These are phyloP conservation scores for Micropoecilia bifurca DNA, from an alignment of 2,797 vertebrate species.

Conservation along the genomic window DNA sequence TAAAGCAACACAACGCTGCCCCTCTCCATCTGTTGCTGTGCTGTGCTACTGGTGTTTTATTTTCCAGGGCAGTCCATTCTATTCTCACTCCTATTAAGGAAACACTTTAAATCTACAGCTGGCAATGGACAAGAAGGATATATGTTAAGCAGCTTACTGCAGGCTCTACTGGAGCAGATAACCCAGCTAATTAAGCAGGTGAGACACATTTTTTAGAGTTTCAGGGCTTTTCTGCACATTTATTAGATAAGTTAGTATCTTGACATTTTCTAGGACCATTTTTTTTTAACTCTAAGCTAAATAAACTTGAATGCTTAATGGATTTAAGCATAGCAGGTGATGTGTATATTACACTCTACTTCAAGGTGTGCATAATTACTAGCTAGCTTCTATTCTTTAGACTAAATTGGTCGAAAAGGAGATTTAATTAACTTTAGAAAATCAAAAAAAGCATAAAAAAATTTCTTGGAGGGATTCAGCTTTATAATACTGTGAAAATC, in stretches of 20 bases:
- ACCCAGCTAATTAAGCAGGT: background rate
- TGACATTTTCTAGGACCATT: background rate
- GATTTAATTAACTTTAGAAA: background rate
- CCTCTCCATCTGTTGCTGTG: background rate
- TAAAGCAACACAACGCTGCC: background rate
- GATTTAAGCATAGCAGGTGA: background rate
- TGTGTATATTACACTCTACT: background rate
- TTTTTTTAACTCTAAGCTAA: background rate
- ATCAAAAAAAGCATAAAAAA: background rate
- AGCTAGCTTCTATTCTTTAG: no score
- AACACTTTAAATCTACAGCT: background rate
- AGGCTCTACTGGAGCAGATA: background rate
- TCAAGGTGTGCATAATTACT: background rate
- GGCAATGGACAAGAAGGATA: background rate
- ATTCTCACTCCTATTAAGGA: background rate
- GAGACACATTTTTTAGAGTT: background rate
- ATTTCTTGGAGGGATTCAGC: background rate
- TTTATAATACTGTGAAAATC: background rate
- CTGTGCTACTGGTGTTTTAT: background rate
- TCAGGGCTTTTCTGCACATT: background rate
- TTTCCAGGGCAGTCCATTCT: background rate
- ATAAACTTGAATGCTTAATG: background rate
- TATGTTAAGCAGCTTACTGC: background rate
- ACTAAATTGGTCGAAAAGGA: background rate
- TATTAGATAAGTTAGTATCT: background rate